These are phyloP conservation scores for Micrasema longulum DNA, from an alignment of 1,140 invertebrate species.

Conservation along the genomic window DNA sequence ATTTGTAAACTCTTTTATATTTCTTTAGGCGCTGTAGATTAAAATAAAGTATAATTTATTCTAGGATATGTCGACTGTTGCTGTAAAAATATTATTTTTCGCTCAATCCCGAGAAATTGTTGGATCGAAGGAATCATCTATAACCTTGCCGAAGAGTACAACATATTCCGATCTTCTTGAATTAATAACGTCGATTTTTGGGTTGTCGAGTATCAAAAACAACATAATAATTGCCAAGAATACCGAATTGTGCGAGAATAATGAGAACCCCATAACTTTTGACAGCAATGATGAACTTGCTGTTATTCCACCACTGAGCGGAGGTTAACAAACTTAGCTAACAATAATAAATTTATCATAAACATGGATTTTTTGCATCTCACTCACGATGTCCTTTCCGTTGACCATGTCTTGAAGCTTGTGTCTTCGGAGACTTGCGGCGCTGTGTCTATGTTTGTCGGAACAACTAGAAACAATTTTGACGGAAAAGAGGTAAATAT, in stretches of 20 bases:
- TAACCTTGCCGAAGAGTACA: constrained; percentile 67
- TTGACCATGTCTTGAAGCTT: constrained; percentile 75
- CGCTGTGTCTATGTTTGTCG: constrained; percentile 90
- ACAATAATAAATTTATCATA: constrained; percentile 33
- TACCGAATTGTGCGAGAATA: constrained; percentile 76
- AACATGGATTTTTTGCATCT: constrained; percentile 77
- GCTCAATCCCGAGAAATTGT: constrained; percentile 86
- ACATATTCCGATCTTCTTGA: constrained; percentile 70
- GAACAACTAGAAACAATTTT: constrained; percentile 92
- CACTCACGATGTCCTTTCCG: constrained; percentile 74
- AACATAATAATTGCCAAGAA: constrained; percentile 85
- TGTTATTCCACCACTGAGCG: constrained; percentile 89
- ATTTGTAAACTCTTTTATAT: too few species aligned
- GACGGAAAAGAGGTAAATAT: constrained; percentile 79
- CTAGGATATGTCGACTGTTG: constrained; percentile 56
- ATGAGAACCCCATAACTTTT: constrained; percentile 69
- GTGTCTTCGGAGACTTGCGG: constrained; percentile 84
- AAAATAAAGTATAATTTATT: background rate
- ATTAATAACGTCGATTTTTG: constrained; percentile 71
- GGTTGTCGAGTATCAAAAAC: constrained; percentile 75
- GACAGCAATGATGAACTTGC: constrained; percentile 81
- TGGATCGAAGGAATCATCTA: constrained; percentile 69
- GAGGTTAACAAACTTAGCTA: constrained; percentile 70
- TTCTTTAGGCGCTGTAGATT: background rate
- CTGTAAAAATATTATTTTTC: constrained; percentile 85